Evolutionary conservation across 37 sponge, comb jelly and placozoan genomes (phyloP), one percentile per base, ranked within the genome.

Genomic region (Geodia barretti): DNA sequence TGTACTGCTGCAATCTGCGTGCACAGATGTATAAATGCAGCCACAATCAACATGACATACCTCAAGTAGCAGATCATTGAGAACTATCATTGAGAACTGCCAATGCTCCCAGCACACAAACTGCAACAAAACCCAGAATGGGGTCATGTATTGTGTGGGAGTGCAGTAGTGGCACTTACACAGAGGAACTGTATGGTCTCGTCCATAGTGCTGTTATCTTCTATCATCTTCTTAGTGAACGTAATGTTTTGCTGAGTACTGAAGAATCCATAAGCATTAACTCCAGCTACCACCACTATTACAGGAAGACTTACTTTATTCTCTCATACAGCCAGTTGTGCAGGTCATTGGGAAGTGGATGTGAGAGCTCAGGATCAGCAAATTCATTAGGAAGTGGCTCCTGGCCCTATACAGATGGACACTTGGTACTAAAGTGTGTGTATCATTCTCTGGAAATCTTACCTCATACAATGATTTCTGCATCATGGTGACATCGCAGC

Each of bases 91-190:
- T 30, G 95, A 91, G 65, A 94, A 91, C 9, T 76, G 76, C 92
- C 86, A 85, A 70, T 94, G 91, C 80, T 94, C 95, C 95, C 95
- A 94, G 75, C 74, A 87, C 60, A 83, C 82, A 62, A 91, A 91
- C 89, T 91, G 35, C 19, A 86, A 28, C 28, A 2, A 39, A 23
- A 63, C 25, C 19, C 25, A 42, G 21, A n/a, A n/a, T n/a, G n/a
- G n/a, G n/a, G n/a, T n/a, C n/a, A n/a, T n/a, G n/a, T 67, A n/a
- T 25, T 17, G 3, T 14, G 73, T 34, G 28, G 40, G 3, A 7
- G 4, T 7, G 4, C 32, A 3, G 7, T 40, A 58, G 11, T 30
- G 20, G 2, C 14, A 77, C 87, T 11, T 63, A 93, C 94, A 21
- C 75, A 81, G 28, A 93, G 47, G 54, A 93, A 86, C 19, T 70